Conservation (phyloP, 2,113 vertebrate species). For the Stercorarius parasiticus region DNA sequence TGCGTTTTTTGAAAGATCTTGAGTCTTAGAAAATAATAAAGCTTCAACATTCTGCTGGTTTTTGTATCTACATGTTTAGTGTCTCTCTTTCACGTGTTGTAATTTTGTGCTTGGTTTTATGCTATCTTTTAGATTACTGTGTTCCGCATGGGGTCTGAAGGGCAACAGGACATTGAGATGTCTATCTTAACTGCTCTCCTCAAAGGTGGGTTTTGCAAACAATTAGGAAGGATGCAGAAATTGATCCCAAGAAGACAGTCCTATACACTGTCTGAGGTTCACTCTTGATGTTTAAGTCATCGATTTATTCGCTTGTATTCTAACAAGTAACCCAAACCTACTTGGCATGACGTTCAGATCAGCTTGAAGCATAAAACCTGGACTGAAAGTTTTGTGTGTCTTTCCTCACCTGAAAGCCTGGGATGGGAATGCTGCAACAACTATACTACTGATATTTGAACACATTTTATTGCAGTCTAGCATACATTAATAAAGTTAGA, state of each 20-base stretch:
- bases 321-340: neutral
- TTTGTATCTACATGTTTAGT: neutral
- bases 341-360: neutral
- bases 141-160: conserved; percentile 95
- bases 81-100: neutral
- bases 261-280: neutral
- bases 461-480: neutral
- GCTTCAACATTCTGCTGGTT: neutral
- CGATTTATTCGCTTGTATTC: neutral
- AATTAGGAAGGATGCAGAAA: neutral
- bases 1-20: neutral
- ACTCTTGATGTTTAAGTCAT: neutral
- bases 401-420: neutral
- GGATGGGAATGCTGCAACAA: neutral
- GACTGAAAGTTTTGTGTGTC: neutral
- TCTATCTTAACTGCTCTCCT: conserved; percentile 95
- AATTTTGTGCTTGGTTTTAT: neutral
- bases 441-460: neutral
- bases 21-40: neutral
- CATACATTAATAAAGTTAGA: neutral
- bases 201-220: conserved; percentile 83
- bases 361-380: neutral
- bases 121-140: conserved; percentile 86
- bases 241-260: neutral
- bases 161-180: conserved; percentile 97